Conservation (phyloP, 2,113 vertebrate species). For the Pollimyrus isidori region DNA sequence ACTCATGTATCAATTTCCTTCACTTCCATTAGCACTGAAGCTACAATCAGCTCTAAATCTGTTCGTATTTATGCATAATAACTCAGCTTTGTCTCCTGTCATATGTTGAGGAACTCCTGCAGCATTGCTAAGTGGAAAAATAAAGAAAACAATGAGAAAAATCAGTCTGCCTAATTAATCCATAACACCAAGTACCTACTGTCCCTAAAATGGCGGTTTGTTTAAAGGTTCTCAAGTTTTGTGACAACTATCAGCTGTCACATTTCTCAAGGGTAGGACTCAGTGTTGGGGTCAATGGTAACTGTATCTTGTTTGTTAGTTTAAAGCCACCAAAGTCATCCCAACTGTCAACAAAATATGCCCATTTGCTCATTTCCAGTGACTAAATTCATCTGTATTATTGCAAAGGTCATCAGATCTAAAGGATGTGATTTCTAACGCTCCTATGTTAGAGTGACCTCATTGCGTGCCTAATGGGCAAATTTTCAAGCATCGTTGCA, state of each 20-base stretch:
- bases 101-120: neutral
- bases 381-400: neutral
- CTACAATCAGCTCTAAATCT: neutral
- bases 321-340: neutral
- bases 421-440: neutral
- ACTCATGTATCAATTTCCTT: neutral
- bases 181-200: neutral
- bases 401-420: neutral
- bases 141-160: neutral
- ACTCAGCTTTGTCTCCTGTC: neutral
- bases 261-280: neutral
- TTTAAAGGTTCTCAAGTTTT: neutral
- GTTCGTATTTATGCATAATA: neutral
- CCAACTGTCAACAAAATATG: neutral
- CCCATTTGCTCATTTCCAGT: neutral
- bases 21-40: neutral
- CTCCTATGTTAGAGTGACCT: neutral
- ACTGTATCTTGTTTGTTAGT: neutral
- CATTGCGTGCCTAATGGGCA: neutral
- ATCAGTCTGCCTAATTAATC: neutral
- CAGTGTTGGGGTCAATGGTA: neutral
- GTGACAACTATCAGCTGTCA: neutral
- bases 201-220: neutral
- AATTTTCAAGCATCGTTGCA: neutral
- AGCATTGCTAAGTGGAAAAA: neutral